Conservation (phyloP, 1,140 invertebrate genomes). For the Sinella curviseta region DNA sequence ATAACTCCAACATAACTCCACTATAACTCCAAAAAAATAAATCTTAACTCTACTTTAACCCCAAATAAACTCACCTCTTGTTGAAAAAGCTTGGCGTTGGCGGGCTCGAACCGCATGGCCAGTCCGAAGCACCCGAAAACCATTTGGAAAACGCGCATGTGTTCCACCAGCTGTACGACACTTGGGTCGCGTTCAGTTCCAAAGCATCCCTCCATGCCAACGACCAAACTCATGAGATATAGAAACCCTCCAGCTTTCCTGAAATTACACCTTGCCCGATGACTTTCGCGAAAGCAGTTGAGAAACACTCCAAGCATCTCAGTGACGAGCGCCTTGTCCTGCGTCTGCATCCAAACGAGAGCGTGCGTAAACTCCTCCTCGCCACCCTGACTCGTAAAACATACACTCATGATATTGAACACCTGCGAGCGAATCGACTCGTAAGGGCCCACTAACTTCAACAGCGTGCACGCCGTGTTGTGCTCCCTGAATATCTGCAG, state of each 20-base stretch:
- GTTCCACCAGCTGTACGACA: slow-evolving; percentile 15
- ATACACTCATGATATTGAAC: slow-evolving; percentile 67
- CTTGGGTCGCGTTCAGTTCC: slow-evolving; percentile 47
- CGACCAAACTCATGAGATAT: slow-evolving; percentile 92
- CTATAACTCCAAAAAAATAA: no score
- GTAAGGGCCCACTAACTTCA: neutral
- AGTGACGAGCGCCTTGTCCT: slow-evolving; percentile 80
- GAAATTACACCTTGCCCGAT: slow-evolving; percentile 93
- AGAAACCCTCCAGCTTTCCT: slow-evolving; percentile 97
- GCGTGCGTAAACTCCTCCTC: slow-evolving; percentile 94
- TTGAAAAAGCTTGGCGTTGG: slow-evolving; percentile 97
- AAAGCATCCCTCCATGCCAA: slow-evolving; percentile 85
- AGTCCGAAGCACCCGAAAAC: slow-evolving; percentile 91
- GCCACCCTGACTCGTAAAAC: slow-evolving; percentile 79
- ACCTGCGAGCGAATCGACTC: neutral
- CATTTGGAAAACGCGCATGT: slow-evolving; percentile 46
- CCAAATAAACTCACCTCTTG: slow-evolving; percentile 72
- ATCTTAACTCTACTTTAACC: no score
- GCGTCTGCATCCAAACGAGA: slow-evolving; percentile 81
- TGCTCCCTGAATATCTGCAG: neutral
- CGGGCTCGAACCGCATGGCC: slow-evolving; percentile 97
- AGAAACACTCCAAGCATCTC: slow-evolving; percentile 88
- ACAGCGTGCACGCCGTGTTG: neutral
- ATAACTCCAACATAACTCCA: no score
- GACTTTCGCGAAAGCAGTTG: slow-evolving; percentile 86